These are phyloP conservation scores for Platerodrilus igneus DNA, from an alignment of 2,888 invertebrate species.

Conservation along the genomic window DNA sequence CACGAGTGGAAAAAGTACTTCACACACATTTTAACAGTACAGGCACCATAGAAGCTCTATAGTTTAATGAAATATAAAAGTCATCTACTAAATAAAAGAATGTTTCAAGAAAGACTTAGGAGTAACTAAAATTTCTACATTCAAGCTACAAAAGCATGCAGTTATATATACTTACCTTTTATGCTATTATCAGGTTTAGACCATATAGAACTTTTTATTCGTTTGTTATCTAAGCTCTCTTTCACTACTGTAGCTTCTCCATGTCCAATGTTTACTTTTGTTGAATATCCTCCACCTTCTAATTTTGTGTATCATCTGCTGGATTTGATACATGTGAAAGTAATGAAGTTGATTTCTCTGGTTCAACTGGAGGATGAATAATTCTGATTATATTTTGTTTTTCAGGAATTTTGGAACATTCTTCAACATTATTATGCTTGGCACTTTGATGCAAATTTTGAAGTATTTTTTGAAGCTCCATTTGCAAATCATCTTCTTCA, in stretches of 20 bases:
- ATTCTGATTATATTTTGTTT: slow-evolving; percentile 23
- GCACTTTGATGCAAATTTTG: slow-evolving; percentile 38
- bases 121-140: slow-evolving; percentile 1
- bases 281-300: slow-evolving; percentile 53
- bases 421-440: slow-evolving; percentile 16
- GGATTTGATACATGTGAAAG: slow-evolving; percentile 53
- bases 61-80: no score
- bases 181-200: slow-evolving; percentile 38
- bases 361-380: slow-evolving; percentile 23
- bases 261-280: slow-evolving; percentile 54
- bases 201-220: slow-evolving; percentile 38
- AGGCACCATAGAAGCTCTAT: slow-evolving; percentile 2
- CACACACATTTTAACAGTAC: slow-evolving; percentile 9
- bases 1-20: slow-evolving; percentile 34
- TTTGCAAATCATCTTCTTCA: slow-evolving; percentile 28
- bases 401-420: slow-evolving; percentile 20
- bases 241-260: slow-evolving; percentile 48
- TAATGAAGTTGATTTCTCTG: slow-evolving; percentile 40
- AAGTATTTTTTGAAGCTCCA: slow-evolving; percentile 43
- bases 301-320: slow-evolving; percentile 44
- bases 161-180: slow-evolving; percentile 34
- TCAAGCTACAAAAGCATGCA: slow-evolving; percentile 4
- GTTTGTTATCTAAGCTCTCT: slow-evolving; percentile 28
- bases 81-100: no score
- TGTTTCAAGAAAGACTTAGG: no score